Evolutionary conservation across 2,888 invertebrate species (phyloP), one percentile per base, ranked within the genome.

Genomic region (Xestia xanthographa): DNA sequence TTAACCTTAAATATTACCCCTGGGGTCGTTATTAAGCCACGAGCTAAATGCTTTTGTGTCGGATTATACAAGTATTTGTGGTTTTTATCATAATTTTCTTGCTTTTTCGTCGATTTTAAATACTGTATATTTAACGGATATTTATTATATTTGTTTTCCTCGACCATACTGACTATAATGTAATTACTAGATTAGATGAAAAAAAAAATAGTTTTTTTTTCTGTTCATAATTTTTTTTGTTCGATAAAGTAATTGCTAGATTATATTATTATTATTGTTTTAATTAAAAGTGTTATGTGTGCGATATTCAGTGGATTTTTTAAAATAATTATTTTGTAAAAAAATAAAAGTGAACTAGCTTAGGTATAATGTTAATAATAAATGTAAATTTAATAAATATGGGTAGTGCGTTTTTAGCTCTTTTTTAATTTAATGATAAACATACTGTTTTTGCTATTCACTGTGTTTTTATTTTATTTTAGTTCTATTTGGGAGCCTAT

Each of bases 401-500:
- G 86, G 84, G 88, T 84, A 76, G 82, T 72, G 79, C 87, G 86
- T 85, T 85, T 87, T 85, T 86, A 72, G 78, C 66, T 84, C 79
- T 79, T 80, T 72, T 75, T 71, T 67, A 77, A 71, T 45, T 62
- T 50, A 77, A 77, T 72, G 63, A 77, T 77, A 72, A 77, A 78
- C 0, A 26, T 56, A 48, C 81, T 83, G 77, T 75, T 83, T 72
- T 60, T 60, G 68, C 66, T 66, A 34, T 70, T 71, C 65, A 66
- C 26, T 74, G 43, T 43, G 56, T 80, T 48, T 76, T 62, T 76
- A 66, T 77, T 66, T 72, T 48, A 67, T 70, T 71, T 70, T 65
- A 38, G 11, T 73, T 68, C 26, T 34, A n/a, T 63, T 65, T 58
- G 17, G 11, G 20, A 66, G 45, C 71, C 74, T 78, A 50, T 79